phyloP scores from a whole-genome alignment of 2,113 vertebrate species.

The Pyrgilauda ruficollis region DNA sequence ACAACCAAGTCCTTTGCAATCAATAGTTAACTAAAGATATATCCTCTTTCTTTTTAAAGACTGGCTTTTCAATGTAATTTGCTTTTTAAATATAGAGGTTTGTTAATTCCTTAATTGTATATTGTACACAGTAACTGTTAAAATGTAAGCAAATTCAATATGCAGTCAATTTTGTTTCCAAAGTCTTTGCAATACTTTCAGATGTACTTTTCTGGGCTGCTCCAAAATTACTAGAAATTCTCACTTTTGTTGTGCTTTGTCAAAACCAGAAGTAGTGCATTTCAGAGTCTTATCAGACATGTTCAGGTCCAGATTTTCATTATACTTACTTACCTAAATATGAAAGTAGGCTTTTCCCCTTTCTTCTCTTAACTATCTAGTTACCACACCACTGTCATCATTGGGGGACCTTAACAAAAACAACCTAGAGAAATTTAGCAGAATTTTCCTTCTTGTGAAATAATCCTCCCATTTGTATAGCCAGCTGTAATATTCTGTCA shows the following conservation, averaged over 20 bases:
- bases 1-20: background rate
- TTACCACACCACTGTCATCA: background rate
- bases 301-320: background rate
- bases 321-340: background rate
- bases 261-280: background rate
- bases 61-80: background rate
- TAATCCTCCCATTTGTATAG: background rate
- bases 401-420: background rate
- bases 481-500: background rate
- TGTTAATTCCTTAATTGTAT: background rate
- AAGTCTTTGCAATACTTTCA: rapidly evolving
- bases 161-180: background rate
- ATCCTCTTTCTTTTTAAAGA: background rate
- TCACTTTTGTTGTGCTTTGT: background rate
- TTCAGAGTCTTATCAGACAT: background rate
- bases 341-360: background rate
- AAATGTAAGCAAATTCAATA: background rate
- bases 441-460: background rate
- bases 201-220: background rate
- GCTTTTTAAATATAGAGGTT: background rate
- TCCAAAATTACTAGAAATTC: background rate
- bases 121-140: background rate
- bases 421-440: background rate
- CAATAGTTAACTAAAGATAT: background rate
- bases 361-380: background rate